Evolutionary conservation across 2,113 vertebrate species (phyloP), one percentile per base, ranked within the genome.

Genomic region (Psephotus haematonotus): DNA sequence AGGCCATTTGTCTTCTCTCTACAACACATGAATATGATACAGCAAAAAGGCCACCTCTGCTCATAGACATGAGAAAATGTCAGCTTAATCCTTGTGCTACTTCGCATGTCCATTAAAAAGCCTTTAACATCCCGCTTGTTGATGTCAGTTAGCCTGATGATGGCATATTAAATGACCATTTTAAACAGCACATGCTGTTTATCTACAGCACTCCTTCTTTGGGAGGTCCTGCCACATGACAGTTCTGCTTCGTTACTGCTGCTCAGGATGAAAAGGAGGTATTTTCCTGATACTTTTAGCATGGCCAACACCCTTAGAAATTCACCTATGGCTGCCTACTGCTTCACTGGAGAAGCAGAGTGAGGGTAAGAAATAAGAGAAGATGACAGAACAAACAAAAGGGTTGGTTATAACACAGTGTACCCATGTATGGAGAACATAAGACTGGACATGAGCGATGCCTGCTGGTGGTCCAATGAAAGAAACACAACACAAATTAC

Each of bases 261-360:
- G 3, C 71, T 90, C 4, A 6, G 20, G 39, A 8, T 3, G 1
- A 86, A 70, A 10, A 22, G 19, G 13, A 65, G 35, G 24, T 14
- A 15, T 31, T 88, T 86, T 68, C 25, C 25, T 17, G 27, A 50
- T 64, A 23, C 31, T 74, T 82, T 78, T 23, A 77, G 27, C 19
- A 60, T 0, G 3, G 64, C 7, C 44, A 75, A 22, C 19, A 60
- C 39, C 35, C 28, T 23, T 2, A 68, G 71, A 0, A 2, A 64
- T 86, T 88, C 27, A 55, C 17, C 46, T 60, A 28, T 10, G 20
- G 41, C 39, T 86, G 47, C 10, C 11, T 68, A 33, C 20, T 70
- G 53, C 23, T 69, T 88, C 62, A 84, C 23, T 53, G 25, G 47
- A 91, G 68, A 90, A 59, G 44, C 14, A 68, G 46, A 1, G 0